These are phyloP conservation scores for Vireo altiloquus DNA, from an alignment of 2,113 vertebrate genomes.

Conservation along the genomic window DNA sequence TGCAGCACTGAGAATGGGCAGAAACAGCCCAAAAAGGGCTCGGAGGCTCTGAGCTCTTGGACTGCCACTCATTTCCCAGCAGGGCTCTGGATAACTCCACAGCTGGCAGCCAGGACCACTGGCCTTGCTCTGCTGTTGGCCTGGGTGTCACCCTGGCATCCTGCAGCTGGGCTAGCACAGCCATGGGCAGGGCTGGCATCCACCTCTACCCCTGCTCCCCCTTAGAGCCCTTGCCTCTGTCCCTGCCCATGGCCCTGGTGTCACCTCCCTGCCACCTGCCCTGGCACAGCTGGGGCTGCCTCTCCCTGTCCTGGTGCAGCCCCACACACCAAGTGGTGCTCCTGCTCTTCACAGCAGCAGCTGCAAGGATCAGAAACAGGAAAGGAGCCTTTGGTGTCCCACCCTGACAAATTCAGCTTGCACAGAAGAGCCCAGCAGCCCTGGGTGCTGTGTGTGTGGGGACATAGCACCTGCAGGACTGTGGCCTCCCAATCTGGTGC, in stretches of 20 bases:
- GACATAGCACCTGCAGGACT: background rate
- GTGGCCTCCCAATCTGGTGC: background rate
- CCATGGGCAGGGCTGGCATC: background rate
- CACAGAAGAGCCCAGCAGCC: background rate
- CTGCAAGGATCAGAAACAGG: background rate
- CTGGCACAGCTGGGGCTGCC: background rate
- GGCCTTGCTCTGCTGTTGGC: background rate
- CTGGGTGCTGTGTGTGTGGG: background rate
- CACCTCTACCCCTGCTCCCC: background rate
- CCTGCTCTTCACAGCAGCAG: background rate
- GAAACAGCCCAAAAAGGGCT: background rate
- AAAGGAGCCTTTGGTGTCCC: background rate
- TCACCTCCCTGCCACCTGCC: background rate
- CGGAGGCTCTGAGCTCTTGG: background rate
- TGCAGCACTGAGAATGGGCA: background rate
- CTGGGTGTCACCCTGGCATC: background rate
- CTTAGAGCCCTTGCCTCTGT: accelerated
- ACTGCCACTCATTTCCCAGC: background rate
- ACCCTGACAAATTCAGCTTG: background rate
- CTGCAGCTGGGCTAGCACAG: background rate
- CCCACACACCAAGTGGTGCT: background rate
- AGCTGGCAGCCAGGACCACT: background rate
- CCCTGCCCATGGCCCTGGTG: background rate
- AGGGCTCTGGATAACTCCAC: background rate
- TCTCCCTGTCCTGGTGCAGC: background rate